These are phyloP conservation scores for Taeniopygia guttata DNA, from an alignment of 2,797 vertebrate genomes.

Conservation along the genomic window DNA sequence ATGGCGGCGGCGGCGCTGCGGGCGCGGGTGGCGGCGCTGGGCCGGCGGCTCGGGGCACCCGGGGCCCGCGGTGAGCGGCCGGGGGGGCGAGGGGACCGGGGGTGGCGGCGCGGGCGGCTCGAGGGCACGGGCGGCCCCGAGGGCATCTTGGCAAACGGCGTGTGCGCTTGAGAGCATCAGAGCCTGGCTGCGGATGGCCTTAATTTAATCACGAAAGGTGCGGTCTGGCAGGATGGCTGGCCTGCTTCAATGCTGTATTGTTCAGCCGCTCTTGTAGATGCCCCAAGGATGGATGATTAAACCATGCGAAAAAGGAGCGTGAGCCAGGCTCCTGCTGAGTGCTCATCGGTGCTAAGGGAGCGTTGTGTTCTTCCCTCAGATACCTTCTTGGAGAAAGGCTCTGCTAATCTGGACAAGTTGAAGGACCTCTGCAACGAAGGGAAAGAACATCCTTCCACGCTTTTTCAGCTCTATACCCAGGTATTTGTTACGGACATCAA, in stretches of 20 bases:
- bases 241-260: accelerated
- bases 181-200: accelerated
- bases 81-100: too few relatives aligned
- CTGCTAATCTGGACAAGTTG: conserved; percentile 85
- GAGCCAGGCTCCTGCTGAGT: neutral
- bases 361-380: conserved; percentile 71
- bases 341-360: neutral
- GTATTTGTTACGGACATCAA: conserved; percentile 66
- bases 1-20: neutral
- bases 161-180: neutral
- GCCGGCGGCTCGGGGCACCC: neutral
- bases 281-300: neutral
- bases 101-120: neutral
- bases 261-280: accelerated
- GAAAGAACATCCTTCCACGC: conserved; percentile 80
- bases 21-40: neutral
- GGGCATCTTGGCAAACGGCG: accelerated
- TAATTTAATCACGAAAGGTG: neutral
- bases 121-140: neutral
- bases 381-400: conserved; percentile 90
- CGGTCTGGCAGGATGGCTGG: too few relatives aligned
- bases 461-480: conserved; percentile 94
- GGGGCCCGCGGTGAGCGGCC: neutral
- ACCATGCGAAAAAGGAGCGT: accelerated
- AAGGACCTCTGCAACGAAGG: conserved; percentile 84